phyloP scores from a whole-genome alignment of 2,888 invertebrate genomes.

The Drosophila antonietae region DNA sequence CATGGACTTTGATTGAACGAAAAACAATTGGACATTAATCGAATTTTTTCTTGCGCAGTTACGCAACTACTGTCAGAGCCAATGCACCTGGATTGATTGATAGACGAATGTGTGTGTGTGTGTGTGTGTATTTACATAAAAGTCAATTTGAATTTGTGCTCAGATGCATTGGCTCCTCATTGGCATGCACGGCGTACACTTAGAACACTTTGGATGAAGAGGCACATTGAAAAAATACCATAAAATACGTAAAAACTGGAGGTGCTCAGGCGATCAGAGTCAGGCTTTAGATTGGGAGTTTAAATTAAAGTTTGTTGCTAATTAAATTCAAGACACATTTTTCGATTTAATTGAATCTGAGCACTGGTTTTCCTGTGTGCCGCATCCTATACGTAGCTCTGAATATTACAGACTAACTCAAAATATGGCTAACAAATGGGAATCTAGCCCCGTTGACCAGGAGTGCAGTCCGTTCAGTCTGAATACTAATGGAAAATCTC shows the following conservation, averaged over 20 bases:
- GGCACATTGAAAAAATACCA: slow-evolving; percentile 59
- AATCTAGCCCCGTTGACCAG: slow-evolving; percentile 10
- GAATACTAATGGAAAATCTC: slow-evolving; percentile 3
- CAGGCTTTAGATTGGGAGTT: slow-evolving; percentile 47
- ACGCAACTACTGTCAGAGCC: slow-evolving; percentile 38
- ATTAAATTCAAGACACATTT: slow-evolving; percentile 10
- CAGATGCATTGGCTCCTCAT: slow-evolving; percentile 48
- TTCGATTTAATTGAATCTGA: slow-evolving; percentile 11
- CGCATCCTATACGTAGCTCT: neutral
- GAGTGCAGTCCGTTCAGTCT: slow-evolving; percentile 1
- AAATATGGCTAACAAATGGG: neutral
- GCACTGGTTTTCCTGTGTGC: slow-evolving; percentile 19
- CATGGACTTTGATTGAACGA: slow-evolving; percentile 89
- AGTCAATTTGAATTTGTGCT: slow-evolving; percentile 19
- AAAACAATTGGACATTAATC: slow-evolving; percentile 40
- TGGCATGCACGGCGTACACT: slow-evolving; percentile 56
- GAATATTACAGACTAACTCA: neutral
- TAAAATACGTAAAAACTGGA: slow-evolving; percentile 38
- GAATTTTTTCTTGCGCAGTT: neutral
- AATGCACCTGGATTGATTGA: slow-evolving; percentile 27
- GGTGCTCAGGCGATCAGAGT: slow-evolving; percentile 47
- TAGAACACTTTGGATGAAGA: slow-evolving; percentile 65
- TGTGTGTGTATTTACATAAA: slow-evolving; percentile 29
- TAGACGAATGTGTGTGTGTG: neutral
- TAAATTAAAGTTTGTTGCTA: slow-evolving; percentile 32